These are phyloP conservation scores for Elanus axillaris DNA, from an alignment of 2,113 vertebrate genomes.

Conservation along the genomic window DNA sequence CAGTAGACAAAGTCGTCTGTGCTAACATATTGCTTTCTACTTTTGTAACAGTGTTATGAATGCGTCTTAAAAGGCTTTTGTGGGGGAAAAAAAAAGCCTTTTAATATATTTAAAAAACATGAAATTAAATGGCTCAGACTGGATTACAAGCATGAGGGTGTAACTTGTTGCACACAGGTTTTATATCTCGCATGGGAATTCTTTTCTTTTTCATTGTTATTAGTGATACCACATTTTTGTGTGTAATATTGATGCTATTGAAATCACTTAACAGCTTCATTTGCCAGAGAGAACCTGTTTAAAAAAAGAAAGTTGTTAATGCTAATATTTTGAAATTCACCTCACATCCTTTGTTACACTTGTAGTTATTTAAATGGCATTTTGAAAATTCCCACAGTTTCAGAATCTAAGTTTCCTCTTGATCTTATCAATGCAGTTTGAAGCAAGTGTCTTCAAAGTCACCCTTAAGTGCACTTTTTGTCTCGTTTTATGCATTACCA, in stretches of 20 bases:
- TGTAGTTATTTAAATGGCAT: constrained; percentile 16
- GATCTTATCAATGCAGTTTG: neutral
- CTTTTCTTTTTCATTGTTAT: constrained; percentile 34
- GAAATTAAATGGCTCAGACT: constrained; percentile 22
- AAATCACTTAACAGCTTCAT: constrained; percentile 32
- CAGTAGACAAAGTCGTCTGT: neutral
- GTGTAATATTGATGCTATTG: constrained; percentile 33
- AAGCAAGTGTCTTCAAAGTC: neutral
- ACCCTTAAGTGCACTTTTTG: neutral
- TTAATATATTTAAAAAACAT: neutral
- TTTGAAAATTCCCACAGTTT: constrained; percentile 24
- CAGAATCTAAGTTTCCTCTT: neutral
- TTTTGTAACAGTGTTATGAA: neutral
- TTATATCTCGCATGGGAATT: neutral
- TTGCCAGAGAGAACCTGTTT: constrained; percentile 40
- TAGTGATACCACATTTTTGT: constrained; percentile 33
- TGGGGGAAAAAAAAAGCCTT: neutral
- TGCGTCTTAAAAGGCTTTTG: neutral
- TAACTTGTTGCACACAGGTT: constrained; percentile 8
- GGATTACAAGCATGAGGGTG: neutral
- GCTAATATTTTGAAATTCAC: constrained; percentile 45
- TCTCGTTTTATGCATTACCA: neutral
- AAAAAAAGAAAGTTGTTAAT: neutral
- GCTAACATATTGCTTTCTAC: neutral
- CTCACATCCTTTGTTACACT: constrained; percentile 18